Conservation (phyloP, 2,113 vertebrate species). For the Phycodurus eques region DNA sequence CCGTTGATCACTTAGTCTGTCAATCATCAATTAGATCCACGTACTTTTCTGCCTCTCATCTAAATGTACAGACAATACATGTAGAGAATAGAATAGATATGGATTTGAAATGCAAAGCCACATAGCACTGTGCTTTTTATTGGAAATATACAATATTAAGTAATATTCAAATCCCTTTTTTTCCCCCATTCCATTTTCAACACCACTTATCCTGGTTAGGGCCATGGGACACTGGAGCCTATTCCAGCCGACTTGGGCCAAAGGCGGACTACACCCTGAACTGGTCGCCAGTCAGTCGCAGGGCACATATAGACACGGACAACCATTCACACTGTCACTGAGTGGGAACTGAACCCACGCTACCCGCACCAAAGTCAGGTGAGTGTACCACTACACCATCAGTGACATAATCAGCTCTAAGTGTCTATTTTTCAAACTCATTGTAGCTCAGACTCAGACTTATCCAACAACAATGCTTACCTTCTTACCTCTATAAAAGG, state of each 20-base stretch:
- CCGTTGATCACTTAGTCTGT: not conserved
- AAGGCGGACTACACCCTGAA: too few relatives aligned
- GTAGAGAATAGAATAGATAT: not conserved
- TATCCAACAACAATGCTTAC: constrained; percentile 27
- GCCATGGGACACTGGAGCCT: too few relatives aligned
- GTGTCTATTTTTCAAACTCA: not conserved
- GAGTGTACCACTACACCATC: too few relatives aligned
- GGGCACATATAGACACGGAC: too few relatives aligned
- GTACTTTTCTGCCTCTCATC: not conserved
- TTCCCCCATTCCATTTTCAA: too few relatives aligned
- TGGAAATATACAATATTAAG: not conserved
- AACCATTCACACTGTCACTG: too few relatives aligned
- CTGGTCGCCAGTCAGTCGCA: too few relatives aligned
- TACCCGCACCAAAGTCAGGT: too few relatives aligned
- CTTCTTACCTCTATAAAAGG: constrained; percentile 16
- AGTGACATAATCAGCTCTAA: too few relatives aligned
- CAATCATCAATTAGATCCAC: not conserved
- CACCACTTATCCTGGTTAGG: too few relatives aligned
- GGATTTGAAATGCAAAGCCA: not conserved
- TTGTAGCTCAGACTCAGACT: not conserved
- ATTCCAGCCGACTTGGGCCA: too few relatives aligned
- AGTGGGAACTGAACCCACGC: too few relatives aligned
- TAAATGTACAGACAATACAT: not conserved
- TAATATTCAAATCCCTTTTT: not conserved
- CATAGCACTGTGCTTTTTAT: not conserved